Evolutionary conservation across 2,888 invertebrate genomes (phyloP), one percentile per base, ranked within the genome.

Genomic region (Melikaiella ostensackeni): DNA sequence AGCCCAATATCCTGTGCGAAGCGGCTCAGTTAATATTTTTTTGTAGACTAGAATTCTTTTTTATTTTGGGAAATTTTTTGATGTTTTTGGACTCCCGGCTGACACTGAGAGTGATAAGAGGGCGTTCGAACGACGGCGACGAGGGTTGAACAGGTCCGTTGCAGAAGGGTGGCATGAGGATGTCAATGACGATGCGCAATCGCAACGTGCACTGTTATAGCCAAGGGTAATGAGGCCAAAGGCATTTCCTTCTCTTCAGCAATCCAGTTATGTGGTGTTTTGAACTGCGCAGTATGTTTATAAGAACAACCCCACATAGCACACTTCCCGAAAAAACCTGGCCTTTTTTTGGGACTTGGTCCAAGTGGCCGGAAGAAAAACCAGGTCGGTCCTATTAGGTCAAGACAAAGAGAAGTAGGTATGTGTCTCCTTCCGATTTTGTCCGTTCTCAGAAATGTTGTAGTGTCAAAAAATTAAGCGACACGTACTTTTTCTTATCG

Each of bases 1-100:
- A 96, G 91, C 92, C 90, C 86, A 87, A 86, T 89, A 80, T 82
- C 84, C 85, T 86, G 86, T 86, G 84, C 86, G 77, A 79, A 80
- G 80, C 75, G 70, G 79, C 70, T 70, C 70, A 13, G 50, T 70
- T 66, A 42, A 8, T 55, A 24, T 42, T 24, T 66, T 9, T 50
- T 27, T n/a, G 59, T 78, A 77, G 55, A 70, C 78, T 75, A 77
- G 75, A 79, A 61, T 63, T 76, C 74, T 77, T 79, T 77, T 79
- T 59, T 42, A 75, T 77, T 77, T 63, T 77, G 55, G 11, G 33
- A 50, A 30, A 19, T 50, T 70, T 5, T 50, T 70, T 27, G 46
- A 50, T 27, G 19, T 19, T 70, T 70, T 13, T 9, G 70, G n/a
- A 70, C 33, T 50, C 50, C 55, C 50, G 46, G 61, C 57, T 79